Evolutionary conservation across 2,797 vertebrate species (phyloP).

Genomic region (Pantherophis alleghaniensis): DNA sequence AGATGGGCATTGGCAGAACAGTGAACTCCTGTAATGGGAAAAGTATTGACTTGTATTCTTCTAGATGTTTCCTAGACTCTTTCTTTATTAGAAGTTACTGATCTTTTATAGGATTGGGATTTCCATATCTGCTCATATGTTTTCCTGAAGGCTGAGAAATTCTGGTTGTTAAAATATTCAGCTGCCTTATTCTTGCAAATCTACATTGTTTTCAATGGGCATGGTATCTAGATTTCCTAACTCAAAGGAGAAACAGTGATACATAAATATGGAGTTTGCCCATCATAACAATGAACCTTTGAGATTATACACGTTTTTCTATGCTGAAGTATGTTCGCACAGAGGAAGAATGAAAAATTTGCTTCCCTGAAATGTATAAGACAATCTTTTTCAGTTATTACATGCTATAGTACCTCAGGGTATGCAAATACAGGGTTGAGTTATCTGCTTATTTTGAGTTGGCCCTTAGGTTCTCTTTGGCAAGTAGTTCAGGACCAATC

Average conservation of each 20-base stretch:
- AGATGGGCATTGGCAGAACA: neutral
- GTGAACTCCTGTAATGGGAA: neutral
- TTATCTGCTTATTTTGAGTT: neutral
- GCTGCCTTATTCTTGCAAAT: neutral
- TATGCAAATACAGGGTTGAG: neutral
- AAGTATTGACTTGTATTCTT: neutral
- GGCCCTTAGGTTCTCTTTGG: neutral
- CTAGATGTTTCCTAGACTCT: neutral
- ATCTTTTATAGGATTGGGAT: neutral
- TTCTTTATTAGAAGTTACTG: neutral
- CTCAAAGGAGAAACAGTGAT: neutral
- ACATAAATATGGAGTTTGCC: neutral
- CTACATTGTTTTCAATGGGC: neutral
- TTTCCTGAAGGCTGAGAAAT: neutral
- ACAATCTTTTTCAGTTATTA: neutral
- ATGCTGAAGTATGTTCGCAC: neutral
- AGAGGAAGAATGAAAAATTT: neutral
- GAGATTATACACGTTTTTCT: neutral
- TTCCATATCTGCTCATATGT: neutral
- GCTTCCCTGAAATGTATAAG: neutral
- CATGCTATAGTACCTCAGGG: neutral
- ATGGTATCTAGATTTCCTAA: neutral
- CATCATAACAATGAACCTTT: neutral
- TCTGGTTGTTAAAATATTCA: neutral
- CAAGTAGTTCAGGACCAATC: neutral